A percentile compares a stretch with the other conserved stretches of the same genome.
These are phyloP conservation scores for Drosophila pegasa DNA, from an alignment of 2,888 invertebrate species.

Conservation along the genomic window DNA sequence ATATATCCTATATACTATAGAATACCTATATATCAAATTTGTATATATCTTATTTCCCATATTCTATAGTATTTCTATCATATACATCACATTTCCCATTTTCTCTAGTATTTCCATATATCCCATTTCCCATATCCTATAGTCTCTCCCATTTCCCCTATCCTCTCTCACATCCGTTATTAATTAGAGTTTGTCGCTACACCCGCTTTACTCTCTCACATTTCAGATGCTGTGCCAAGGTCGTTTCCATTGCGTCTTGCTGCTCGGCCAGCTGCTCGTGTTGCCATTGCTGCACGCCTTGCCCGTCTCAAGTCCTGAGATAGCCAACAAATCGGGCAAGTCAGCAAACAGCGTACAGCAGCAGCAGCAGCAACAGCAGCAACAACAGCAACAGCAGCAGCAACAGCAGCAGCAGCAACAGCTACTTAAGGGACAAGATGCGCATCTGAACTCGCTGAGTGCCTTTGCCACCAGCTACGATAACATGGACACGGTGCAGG, in stretches of 20 bases:
- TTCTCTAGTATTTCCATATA: no score
- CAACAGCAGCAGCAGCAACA: constrained; percentile 45
- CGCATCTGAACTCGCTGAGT: constrained; percentile 80
- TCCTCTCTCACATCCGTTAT: no score
- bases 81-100: no score
- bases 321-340: constrained; percentile 69
- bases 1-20: no score
- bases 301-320: constrained; percentile 80
- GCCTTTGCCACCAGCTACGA: constrained; percentile 82
- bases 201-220: neutral
- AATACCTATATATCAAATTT: no score
- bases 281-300: constrained; percentile 48
- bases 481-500: constrained; percentile 42
- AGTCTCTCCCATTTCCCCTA: no score
- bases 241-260: constrained; percentile 18
- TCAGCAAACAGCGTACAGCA: constrained; percentile 47
- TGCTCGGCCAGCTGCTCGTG: constrained; percentile 50
- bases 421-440: constrained; percentile 61
- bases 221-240: constrained; percentile 56
- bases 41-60: no score
- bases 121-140: no score
- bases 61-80: no score
- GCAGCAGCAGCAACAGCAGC: constrained; percentile 40
- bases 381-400: constrained; percentile 41
- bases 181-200: neutral